Conservation (phyloP, 2,113 vertebrate genomes). For the Scomber colias region DNA sequence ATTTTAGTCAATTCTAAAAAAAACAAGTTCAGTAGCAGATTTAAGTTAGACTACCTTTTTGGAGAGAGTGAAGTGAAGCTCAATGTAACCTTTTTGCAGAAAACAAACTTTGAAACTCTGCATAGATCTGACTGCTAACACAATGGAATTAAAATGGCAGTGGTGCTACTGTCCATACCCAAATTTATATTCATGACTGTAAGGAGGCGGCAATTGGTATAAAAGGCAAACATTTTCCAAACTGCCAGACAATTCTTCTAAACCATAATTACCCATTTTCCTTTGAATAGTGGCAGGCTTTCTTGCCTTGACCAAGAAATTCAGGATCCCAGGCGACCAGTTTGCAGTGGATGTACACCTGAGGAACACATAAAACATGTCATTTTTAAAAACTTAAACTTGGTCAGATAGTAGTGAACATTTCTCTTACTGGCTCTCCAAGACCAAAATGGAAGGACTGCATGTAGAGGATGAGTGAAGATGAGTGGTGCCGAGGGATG, state of each 20-base stretch:
- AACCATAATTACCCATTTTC: slow-evolving; percentile 65
- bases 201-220: no score
- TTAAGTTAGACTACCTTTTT: no score
- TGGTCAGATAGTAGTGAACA: fast-evolving
- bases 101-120: no score
- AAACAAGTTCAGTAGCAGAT: no score
- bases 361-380: neutral
- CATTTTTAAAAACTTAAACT: neutral
- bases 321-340: slow-evolving; percentile 83
- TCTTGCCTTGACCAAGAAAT: slow-evolving; percentile 68
- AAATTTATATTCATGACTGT: no score
- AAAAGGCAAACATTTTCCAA: neutral
- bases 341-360: slow-evolving; percentile 87
- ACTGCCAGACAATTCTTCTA: neutral
- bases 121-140: no score
- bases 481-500: slow-evolving; percentile 64
- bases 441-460: slow-evolving; percentile 80
- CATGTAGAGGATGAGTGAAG: slow-evolving; percentile 70
- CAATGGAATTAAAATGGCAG: no score
- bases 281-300: slow-evolving; percentile 83
- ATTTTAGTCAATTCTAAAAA: no score
- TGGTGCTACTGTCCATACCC: no score
- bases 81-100: no score
- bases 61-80: no score
- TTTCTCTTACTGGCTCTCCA: slow-evolving; percentile 61